Base-by-base conservation (phyloP, 2,888 invertebrate species). In the Zaprionus bogoriensis region DNA sequence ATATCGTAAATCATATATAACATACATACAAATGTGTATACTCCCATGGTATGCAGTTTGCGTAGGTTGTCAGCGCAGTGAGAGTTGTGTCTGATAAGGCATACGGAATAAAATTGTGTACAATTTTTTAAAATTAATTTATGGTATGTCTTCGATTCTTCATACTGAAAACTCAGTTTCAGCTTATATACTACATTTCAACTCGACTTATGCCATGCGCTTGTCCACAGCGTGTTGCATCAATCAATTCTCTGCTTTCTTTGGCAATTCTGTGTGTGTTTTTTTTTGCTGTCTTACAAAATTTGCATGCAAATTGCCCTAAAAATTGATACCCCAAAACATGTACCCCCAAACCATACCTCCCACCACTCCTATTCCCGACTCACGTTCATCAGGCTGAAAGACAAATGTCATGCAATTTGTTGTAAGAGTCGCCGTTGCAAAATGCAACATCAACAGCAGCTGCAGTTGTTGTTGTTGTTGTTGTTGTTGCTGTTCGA, bases 371-470 rank as follows among this genome's bases (percentile, higher is more conserved):
- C 17, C 36, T 2, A n/a, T 9, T 20, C n/a, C 6, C 42, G 2
- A 12, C 17, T 28, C 30, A 12, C 25, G 25, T 41, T 39, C 51
- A 46, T 10, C 50, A 27, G 25, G 39, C 58, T 20, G 57, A 42
- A 70, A 73, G 62, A 68, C 68, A 85, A 80, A 86, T 86, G 81
- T 79, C 86, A 80, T 85, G 86, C 86, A 62, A 79, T 79, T 85
- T 82, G 86, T 75, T 70, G 70, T 66, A 85, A 85, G 67, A 66
- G 59, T 59, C 65, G 61, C 25, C 41, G 67, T 84, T 79, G 85
- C 78, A 81, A 84, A 61, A 80, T 65, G 62, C 69, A 73, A 58
- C 59, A 60, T 62, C 14, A 32, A 14, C 32, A 7, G 32, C 77
- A 66, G 83, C 63, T 45, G 74, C 36, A 32, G 9, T 10, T 14